Evolutionary conservation across 92 coral and sea anemone species (phyloP), one percentile per base, ranked within the genome.

Genomic region (Isaurus tuberculatus): DNA sequence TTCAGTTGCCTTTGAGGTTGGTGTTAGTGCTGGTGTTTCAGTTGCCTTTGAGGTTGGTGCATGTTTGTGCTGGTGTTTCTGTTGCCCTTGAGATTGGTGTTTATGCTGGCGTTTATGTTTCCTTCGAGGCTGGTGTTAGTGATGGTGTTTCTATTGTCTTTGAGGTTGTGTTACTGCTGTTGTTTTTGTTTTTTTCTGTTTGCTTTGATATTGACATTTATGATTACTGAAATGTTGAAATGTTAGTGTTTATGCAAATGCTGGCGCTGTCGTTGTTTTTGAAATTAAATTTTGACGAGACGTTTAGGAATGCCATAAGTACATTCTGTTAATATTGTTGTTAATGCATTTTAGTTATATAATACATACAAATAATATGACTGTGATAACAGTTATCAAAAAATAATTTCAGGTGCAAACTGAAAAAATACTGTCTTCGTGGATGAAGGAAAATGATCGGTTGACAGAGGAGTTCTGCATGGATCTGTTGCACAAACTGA

Each of bases 371-470:
- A n/a, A n/a, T n/a, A n/a, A n/a, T n/a, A n/a, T 60, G 11, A 22
- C 7, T 22, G 61, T 60, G 15, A 60, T 5, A 26, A 60, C 8
- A 2, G 61, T 19, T 4, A 37, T 28, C 16, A 16, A 40, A 16
- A 5, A 4, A n/a, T 49, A 55, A 36, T 15, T 34, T 31, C 49
- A 89, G 92, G 66, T 27, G 31, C 70, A 84, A 83, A 79, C 86
- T 34, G 83, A 89, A 32, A 73, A 79, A 19, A 69, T 72, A 1
- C 79, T 85, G 55, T 57, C 75, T 73, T 25, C 29, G 28, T 89
- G 92, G 92, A 79, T 84, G 75, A 57, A 43, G 13, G 74, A 87
- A 70, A 90, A 90, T 66, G 83, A 72, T 51, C 75, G 84, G n/a
- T 22, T 73, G 29, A 90, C 94, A 30, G 89, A 80, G 33, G 77